These are phyloP conservation scores for Hemiprocne comata DNA, from an alignment of 2,113 vertebrate species.

Conservation along the genomic window DNA sequence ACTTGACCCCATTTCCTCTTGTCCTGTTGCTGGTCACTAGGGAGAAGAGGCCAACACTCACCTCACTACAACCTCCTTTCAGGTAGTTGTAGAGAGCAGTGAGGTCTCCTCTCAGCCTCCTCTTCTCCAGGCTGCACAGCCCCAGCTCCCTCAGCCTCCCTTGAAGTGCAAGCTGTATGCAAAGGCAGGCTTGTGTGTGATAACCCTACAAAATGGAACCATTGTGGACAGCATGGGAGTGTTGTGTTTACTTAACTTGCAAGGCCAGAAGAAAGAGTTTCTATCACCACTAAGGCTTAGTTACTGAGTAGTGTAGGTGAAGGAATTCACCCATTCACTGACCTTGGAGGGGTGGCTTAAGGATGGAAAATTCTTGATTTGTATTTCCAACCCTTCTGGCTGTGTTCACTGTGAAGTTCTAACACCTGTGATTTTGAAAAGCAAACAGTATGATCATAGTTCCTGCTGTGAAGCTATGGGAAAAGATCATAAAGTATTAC, in stretches of 20 bases:
- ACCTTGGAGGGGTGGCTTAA: fast-evolving
- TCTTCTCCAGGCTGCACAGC: no score
- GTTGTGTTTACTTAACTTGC: fast-evolving
- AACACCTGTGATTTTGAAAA: neutral
- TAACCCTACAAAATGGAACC: neutral
- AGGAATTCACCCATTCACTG: neutral
- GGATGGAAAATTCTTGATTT: neutral
- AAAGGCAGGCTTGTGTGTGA: fast-evolving
- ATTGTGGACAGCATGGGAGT: no score
- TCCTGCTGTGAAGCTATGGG: neutral
- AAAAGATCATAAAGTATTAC: neutral
- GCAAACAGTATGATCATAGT: neutral
- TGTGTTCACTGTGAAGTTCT: neutral
- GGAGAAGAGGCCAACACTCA: no score
- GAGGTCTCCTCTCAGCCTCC: no score
- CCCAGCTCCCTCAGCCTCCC: no score
- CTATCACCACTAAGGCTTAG: neutral
- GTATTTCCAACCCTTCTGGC: neutral
- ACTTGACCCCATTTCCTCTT: no score
- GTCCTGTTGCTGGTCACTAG: no score
- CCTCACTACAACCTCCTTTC: no score
- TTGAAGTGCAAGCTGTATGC: neutral
- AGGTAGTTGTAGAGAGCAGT: no score
- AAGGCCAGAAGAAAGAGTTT: neutral
- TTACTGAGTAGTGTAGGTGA: neutral